Evolutionary conservation across 2,113 vertebrate genomes (phyloP), one percentile per base, ranked within the genome.

Genomic region (Aramus guarauna): DNA sequence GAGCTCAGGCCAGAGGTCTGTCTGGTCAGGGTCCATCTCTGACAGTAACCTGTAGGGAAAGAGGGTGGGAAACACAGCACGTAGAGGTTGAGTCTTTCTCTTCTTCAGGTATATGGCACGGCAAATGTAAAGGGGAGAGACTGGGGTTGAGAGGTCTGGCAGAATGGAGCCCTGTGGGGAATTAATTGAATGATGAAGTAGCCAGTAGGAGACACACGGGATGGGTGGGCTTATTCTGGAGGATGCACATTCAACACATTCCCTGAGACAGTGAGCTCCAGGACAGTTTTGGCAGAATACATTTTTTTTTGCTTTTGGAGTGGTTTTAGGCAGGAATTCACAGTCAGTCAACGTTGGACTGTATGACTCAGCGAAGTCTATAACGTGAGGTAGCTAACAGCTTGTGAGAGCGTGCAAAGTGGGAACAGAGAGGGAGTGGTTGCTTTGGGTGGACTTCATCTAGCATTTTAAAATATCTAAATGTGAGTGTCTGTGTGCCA

Each of bases 391-490:
- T 82, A 69, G 30, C 79, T 85, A 86, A 92, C 88, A 95, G 93
- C 94, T 94, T 91, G 95, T 93, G 86, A 88, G 91, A 90, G 71
- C 5, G 0, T 74, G 59, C 79, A 29, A 30, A 92, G 92, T 90
- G 83, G 86, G 68, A 88, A 41, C 76, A 84, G 12, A 64, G 60
- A 36, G n/a, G 86, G 91, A 92, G 72, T 81, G 73, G 73, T 85
- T 95, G 67, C 60, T 92, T 63, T 69, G 91, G 59, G 76, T 85
- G 56, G 85, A 66, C 76, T 92, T 94, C 78, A 88, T 76, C 36
- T 87, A 86, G 52, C 73, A 68, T 90, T 97, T 96, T 81, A 84
- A 96, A 91, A 91, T 94, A 77, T 13, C 76, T 91, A 36, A 84
- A 77, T 17, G 19, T 58, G 71, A 92, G 43, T 43, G 62, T 88